Conservation (phyloP, 2,113 vertebrate species). For the Cacatua alba region DNA sequence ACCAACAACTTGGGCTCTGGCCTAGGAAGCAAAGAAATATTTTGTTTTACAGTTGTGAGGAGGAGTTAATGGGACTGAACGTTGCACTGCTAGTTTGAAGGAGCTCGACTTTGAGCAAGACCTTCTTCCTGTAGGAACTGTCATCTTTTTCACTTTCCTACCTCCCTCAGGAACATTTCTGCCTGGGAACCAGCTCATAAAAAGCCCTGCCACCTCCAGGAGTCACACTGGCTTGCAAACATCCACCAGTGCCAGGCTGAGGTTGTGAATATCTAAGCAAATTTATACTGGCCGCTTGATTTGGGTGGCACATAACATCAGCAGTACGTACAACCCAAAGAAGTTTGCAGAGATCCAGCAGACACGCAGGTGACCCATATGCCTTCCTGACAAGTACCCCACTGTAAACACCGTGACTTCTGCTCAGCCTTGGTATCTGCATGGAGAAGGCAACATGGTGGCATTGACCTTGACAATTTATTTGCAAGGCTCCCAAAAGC, state of each 20-base stretch:
- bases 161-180: neutral
- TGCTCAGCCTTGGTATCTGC: neutral
- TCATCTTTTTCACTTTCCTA: neutral
- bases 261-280: neutral
- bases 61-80: neutral
- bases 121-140: neutral
- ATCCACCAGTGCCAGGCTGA: accelerated
- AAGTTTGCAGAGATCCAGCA: neutral
- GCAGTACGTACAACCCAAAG: neutral
- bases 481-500: neutral
- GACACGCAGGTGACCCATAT: neutral
- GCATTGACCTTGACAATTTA: neutral
- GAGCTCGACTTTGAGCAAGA: neutral
- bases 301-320: neutral
- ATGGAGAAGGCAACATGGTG: accelerated
- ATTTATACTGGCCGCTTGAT: neutral
- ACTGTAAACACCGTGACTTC: neutral
- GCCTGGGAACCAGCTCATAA: neutral
- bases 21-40: neutral
- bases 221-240: neutral
- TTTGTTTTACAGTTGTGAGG: neutral
- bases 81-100: neutral
- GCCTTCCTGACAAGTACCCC: neutral
- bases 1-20: neutral
- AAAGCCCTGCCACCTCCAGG: neutral